Evolutionary conservation across 2,888 invertebrate species (phyloP), one percentile per base, ranked within the genome.

Genomic region (Argyresthia albistria): DNA sequence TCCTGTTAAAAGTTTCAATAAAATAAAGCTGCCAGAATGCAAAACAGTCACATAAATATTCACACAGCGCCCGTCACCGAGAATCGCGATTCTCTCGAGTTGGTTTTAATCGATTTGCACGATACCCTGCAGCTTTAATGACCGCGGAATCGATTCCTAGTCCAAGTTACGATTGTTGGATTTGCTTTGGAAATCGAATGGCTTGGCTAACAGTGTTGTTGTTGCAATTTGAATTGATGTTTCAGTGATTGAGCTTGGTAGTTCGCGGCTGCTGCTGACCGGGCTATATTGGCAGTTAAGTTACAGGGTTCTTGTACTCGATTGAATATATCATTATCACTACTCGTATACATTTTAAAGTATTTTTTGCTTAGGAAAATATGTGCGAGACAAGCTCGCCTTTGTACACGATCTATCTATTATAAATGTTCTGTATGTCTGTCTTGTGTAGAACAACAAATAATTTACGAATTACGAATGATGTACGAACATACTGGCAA

Each of bases 31-130:
- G 25, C 25, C 25, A 25, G 48, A 37, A 49, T 49, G 48, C 48
- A 49, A 49, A 49, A 36, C 8, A 14, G 12, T 10, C 2, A 15
- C 48, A 49, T 49, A 49, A 49, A 49, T 49, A 49, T 49, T 49
- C 48, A 49, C 37, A 36, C n/a, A 12, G 37, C 37, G 14, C 10
- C 39, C 16, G 48, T 49, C 48, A 49, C 16, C 14, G 48, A 1
- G 12, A 25, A 12, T 36, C 39, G 36, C 35, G 9, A 25, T 25
- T 25, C 25, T 25, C 25, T 25, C 25, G 25, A 25, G 25, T 25
- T 4, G 25, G 25, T 25, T 25, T 25, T 25, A 25, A 25, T 25
- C 25, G 25, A 25, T 25, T 25, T 6, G 25, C 25, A 6, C 25
- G 25, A 25, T 25, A 25, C 25, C 25, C 25, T 25, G 25, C 25